These are phyloP conservation scores for Orientallactaga bullata DNA, from an alignment of 2,113 vertebrate species.

Conservation along the genomic window DNA sequence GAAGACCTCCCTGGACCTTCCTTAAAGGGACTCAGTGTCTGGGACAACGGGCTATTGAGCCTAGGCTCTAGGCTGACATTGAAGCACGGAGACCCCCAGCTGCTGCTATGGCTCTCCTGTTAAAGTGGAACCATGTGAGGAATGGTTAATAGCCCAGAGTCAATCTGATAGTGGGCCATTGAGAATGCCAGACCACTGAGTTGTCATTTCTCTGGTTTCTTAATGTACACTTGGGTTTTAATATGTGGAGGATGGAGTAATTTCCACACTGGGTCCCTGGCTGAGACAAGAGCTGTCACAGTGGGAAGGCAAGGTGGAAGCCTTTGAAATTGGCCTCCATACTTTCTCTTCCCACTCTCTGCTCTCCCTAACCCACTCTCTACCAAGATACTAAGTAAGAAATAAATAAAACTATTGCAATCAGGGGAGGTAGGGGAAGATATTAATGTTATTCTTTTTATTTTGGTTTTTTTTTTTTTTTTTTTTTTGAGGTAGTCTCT, in stretches of 20 bases:
- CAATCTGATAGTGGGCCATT: neutral
- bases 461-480: too few relatives aligned
- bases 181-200: neutral
- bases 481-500: too few relatives aligned
- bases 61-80: neutral
- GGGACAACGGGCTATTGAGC: neutral
- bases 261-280: neutral
- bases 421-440: neutral
- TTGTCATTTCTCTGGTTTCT: conserved; percentile 23
- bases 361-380: neutral
- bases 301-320: neutral
- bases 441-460: neutral
- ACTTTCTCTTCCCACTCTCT: neutral
- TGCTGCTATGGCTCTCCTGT: neutral
- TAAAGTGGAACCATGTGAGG: neutral
- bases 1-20: neutral
- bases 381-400: neutral
- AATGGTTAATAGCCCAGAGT: neutral
- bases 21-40: neutral
- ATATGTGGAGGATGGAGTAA: neutral
- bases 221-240: neutral
- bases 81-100: neutral
- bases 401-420: neutral
- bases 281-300: neutral
- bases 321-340: neutral